Evolutionary conservation across 2,888 invertebrate genomes (phyloP), one percentile per base, ranked within the genome.

Genomic region (Lumbricus terrestris): DNA sequence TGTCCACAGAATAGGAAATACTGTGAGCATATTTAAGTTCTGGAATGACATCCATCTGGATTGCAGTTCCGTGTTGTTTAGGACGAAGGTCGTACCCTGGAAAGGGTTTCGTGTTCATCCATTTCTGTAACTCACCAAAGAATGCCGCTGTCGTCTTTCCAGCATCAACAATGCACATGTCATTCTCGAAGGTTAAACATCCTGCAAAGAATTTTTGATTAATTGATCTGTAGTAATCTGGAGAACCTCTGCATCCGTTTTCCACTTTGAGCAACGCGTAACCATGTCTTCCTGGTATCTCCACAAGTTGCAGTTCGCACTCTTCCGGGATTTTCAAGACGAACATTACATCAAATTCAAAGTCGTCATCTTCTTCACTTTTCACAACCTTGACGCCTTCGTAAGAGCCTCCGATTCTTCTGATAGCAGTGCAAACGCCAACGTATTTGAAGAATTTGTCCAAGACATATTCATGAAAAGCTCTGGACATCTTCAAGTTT

Each of bases 21-120:
- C 23, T 47, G 23, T 47, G 15, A 6, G 20, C 83, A 1, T 83
- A 33, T 35, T 83, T 16, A 18, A 15, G 83, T 16, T 83, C 34
- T 34, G 3, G 83, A 34, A 47, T 47, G 8, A 89, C 54, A 89
- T 89, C 89, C 42, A 89, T 89, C 54, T 89, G 89, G 13, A 42
- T 54, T 8, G 89, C 89, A 47, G 89, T 37, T 20, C 89, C 89
- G 54, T 89, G 89, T 33, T 89, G 23, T 35, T 4, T 29, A n/a
- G 20, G 34, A 34, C 20, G 35, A 15, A 83, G 6, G 18, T 83
- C 29, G 16, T 83, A 34, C 83, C 35, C 35, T 83, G 18, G 83
- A 83, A 34, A 33, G 15, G 83, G 83, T 16, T 35, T 18, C 1
- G 83, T 34, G 16, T 83, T 33, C 15, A 83, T 83, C 83, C 33